Evolutionary conservation across 2,888 invertebrate species (phyloP).

Genomic region (Lasioglossum villosulum): DNA sequence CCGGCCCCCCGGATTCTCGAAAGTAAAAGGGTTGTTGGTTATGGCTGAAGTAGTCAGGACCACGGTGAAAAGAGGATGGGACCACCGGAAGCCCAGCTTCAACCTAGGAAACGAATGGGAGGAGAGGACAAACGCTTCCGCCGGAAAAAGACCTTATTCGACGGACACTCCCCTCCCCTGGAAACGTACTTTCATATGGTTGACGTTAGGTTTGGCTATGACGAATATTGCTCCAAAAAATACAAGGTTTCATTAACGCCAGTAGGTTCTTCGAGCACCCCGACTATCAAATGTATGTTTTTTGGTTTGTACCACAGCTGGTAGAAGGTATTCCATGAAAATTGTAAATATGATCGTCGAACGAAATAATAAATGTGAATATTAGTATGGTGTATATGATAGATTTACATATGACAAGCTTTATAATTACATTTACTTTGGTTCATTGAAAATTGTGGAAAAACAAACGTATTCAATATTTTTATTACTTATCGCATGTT

Average conservation of each 20-base stretch:
- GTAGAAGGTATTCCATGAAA: background rate
- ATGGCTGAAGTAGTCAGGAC: constrained; percentile 47
- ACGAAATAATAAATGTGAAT: background rate
- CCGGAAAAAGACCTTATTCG: constrained; percentile 60
- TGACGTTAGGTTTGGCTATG: constrained; percentile 63
- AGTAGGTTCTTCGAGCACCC: background rate
- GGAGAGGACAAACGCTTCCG: constrained; percentile 61
- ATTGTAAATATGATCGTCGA: background rate
- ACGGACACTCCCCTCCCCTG: constrained; percentile 27
- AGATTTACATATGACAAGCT: no score
- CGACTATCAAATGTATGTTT: background rate
- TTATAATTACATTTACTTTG: no score
- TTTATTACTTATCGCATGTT: no score
- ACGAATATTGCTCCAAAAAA: constrained; percentile 61
- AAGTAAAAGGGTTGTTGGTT: constrained; percentile 69
- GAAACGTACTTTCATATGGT: constrained; percentile 37
- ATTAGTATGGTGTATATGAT: no score
- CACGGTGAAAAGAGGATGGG: constrained; percentile 1
- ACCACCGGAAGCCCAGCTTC: constrained; percentile 3
- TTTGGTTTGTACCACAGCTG: background rate
- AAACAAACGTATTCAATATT: no score
- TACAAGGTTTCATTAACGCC: constrained; percentile 57
- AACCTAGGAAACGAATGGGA: constrained; percentile 29
- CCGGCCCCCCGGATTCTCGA: constrained; percentile 56
- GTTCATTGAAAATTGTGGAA: no score